Evolutionary conservation across 2,888 invertebrate species (phyloP), one percentile per base, ranked within the genome.

Genomic region (Drosophila neutralis): DNA sequence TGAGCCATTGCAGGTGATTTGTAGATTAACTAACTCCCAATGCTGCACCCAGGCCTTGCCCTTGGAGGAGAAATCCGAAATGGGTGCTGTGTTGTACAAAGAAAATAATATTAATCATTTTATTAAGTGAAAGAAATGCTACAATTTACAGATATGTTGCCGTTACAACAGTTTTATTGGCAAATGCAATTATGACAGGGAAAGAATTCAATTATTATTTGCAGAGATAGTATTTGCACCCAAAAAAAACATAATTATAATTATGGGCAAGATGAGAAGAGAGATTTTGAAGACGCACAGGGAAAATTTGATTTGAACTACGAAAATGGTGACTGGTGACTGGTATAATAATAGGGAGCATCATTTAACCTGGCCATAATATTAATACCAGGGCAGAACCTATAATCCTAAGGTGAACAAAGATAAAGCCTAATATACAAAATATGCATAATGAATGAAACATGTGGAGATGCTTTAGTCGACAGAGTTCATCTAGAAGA

Each of bases 41-140:
- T 96, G 96, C 83, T 96, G 95, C 38, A 98, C 93, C 97, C 98
- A 98, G 88, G 96, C 96, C 65, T 95, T 95, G 0, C 97, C 98
- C 4, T 94, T 95, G 1, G 96, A 95, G 57, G 95, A 95, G 11
- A 97, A 94, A 68, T 95, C 95, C 3, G 94, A 92, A 79, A 98
- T 94, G 1, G 97, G 96, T 78, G 95, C 97, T 97, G 91, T 78
- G 95, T 97, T 97, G 91, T 13, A 94, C 33, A 21, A 56, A 38
- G 11, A 36, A 21, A 0, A 18, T 2, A 54, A 31, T 6, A 4
- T 3, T 33, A 42, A 35, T 36, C 21, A 21, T 21, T 18, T 24
- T 8, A 24, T 24, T 45, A 45, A 24, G 2, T 45, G 15, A 45
- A 45, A 45, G 21, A 15, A 8, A 1, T 4, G 4, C 21, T 15